phyloP scores from a whole-genome alignment of 2,113 vertebrate species.

The Erinaceus europaeus region DNA sequence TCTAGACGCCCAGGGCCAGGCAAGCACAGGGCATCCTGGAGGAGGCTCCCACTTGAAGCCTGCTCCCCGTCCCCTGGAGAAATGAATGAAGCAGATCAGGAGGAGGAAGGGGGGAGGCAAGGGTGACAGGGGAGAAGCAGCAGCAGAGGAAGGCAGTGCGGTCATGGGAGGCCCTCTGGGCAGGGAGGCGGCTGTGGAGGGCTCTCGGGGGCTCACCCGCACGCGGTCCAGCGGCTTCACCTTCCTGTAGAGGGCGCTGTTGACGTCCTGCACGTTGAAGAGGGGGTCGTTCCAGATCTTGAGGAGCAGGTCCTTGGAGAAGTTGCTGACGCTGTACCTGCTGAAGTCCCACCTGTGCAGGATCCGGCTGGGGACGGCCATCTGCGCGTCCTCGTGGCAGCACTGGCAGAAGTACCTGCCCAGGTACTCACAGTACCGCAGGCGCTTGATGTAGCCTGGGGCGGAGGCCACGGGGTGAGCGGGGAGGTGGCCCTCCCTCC shows the following conservation, averaged over 20 bases:
- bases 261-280: conserved; percentile 95
- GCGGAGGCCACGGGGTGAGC: neutral
- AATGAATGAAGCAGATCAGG: neutral
- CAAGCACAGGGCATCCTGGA: too few relatives aligned
- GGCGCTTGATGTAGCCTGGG: conserved; percentile 95
- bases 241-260: conserved; percentile 92
- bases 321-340: conserved; percentile 97
- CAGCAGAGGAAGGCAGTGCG: neutral
- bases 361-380: conserved; percentile 90
- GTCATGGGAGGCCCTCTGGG: neutral
- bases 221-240: conserved; percentile 92
- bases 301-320: conserved; percentile 93
- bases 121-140: neutral
- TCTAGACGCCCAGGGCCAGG: too few relatives aligned
- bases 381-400: conserved; percentile 96
- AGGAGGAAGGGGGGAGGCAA: neutral
- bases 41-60: too few relatives aligned
- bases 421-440: conserved; percentile 97
- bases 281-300: conserved; percentile 97
- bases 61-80: too few relatives aligned
- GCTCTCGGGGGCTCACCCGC: conserved; percentile 82
- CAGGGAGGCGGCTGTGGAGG: neutral
- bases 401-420: conserved; percentile 99
- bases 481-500: neutral
- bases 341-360: conserved; percentile 98